A percentile compares a stretch with the other conserved stretches of the same genome.
These are phyloP conservation scores for Puffinus mauretanicus DNA, from an alignment of 2,113 vertebrate species.

Conservation along the genomic window DNA sequence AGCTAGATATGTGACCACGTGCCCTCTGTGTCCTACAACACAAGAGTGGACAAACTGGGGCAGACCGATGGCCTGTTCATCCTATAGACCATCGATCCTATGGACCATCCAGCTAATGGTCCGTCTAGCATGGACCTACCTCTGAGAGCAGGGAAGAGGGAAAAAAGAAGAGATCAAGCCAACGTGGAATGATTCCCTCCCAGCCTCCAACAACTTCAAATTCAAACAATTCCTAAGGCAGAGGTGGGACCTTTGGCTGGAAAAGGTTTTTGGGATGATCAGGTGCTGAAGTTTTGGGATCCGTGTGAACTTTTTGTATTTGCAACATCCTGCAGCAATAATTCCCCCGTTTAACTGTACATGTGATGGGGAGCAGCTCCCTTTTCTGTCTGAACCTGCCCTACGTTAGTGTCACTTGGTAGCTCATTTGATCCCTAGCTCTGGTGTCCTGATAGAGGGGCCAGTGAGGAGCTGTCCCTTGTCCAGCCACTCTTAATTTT, in stretches of 20 bases:
- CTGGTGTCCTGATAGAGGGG: neutral
- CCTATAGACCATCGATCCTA: neutral
- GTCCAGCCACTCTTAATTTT: neutral
- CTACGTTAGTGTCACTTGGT: neutral
- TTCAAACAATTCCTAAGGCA: neutral
- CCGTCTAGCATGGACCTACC: neutral
- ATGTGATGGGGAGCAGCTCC: neutral
- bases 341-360: neutral
- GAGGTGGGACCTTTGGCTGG: neutral
- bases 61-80: neutral
- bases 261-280: neutral
- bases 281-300: neutral
- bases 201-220: neutral
- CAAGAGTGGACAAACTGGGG: neutral
- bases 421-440: neutral
- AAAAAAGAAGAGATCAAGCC: neutral
- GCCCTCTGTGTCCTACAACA: neutral
- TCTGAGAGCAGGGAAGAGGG: neutral
- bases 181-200: neutral
- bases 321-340: neutral
- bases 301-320: too few species aligned
- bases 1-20: fast-evolving
- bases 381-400: neutral
- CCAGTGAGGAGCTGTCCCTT: neutral
- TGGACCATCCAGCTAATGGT: neutral